Conservation (phyloP, 2,888 invertebrate genomes). For the Neuroscelio doddi region DNA sequence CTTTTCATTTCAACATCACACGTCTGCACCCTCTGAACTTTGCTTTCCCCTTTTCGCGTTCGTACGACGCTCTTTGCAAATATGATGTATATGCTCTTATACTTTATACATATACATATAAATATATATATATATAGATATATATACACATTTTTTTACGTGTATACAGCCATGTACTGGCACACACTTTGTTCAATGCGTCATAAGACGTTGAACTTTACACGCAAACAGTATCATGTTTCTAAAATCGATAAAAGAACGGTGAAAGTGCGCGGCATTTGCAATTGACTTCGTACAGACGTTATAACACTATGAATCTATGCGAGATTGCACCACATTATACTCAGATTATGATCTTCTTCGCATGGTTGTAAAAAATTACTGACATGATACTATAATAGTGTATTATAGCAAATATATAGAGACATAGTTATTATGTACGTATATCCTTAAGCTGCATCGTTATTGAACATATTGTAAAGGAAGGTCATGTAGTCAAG, state of each 20-base stretch:
- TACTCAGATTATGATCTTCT: slow-evolving; percentile 8
- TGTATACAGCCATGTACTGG: slow-evolving; percentile 12
- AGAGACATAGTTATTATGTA: too few species aligned
- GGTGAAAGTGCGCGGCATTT: slow-evolving; percentile 38
- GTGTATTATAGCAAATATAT: background rate
- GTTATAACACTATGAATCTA: background rate
- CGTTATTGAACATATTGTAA: too few species aligned
- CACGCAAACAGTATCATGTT: slow-evolving; percentile 46
- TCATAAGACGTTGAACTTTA: slow-evolving; percentile 55
- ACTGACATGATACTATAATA: background rate
- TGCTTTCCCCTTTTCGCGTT: slow-evolving; percentile 25
- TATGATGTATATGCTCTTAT: slow-evolving; percentile 15
- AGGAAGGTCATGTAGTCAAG: background rate
- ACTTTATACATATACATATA: background rate
- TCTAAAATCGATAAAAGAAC: slow-evolving; percentile 45
- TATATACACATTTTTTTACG: slow-evolving; percentile 8
- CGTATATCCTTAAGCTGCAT: too few species aligned
- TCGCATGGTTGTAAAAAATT: slow-evolving; percentile 6
- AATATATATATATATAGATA: background rate
- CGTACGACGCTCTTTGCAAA: slow-evolving; percentile 17
- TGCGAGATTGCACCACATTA: background rate
- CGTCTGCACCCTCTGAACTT: slow-evolving; percentile 30
- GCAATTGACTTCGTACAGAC: slow-evolving; percentile 34
- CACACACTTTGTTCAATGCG: slow-evolving; percentile 26
- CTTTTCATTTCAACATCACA: slow-evolving; percentile 39